phyloP scores from a whole-genome alignment of 1,140 invertebrate species.

The Gryllus bimaculatus region DNA sequence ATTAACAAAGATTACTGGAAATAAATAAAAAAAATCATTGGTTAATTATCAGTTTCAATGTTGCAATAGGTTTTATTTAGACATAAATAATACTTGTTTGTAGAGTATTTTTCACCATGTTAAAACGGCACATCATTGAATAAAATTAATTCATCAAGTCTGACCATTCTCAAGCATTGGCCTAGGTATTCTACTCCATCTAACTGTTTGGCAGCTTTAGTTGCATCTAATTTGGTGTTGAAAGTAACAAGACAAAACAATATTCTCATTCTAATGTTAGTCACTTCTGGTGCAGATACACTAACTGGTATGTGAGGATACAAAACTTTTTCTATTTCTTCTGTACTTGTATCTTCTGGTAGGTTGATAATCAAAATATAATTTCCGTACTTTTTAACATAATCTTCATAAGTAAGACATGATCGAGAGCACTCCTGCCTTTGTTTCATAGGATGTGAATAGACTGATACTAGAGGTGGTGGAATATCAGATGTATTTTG shows the following conservation, averaged over 20 bases:
- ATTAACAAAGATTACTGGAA: too few species aligned
- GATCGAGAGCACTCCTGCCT: not conserved
- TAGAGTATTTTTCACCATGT: not conserved
- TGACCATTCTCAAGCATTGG: not conserved
- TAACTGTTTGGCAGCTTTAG: not conserved
- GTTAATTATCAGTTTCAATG: not conserved
- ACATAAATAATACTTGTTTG: not conserved
- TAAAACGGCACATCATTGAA: not conserved
- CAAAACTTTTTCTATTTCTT: not conserved
- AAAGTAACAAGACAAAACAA: not conserved
- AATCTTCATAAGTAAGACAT: not conserved
- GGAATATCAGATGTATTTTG: not conserved
- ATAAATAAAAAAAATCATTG: not conserved
- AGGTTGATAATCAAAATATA: not conserved
- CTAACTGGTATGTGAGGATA: not conserved
- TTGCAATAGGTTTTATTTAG: not conserved
- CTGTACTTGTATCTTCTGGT: not conserved
- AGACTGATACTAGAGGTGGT: not conserved
- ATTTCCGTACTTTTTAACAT: not conserved
- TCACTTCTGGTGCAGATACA: not conserved
- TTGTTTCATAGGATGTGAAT: not conserved
- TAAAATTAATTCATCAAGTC: not conserved
- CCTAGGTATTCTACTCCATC: not conserved
- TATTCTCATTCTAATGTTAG: not conserved
- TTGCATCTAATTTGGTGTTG: not conserved